Base-by-base conservation (phyloP, 1,140 invertebrate genomes). In the Hylyphantes graminicola region DNA sequence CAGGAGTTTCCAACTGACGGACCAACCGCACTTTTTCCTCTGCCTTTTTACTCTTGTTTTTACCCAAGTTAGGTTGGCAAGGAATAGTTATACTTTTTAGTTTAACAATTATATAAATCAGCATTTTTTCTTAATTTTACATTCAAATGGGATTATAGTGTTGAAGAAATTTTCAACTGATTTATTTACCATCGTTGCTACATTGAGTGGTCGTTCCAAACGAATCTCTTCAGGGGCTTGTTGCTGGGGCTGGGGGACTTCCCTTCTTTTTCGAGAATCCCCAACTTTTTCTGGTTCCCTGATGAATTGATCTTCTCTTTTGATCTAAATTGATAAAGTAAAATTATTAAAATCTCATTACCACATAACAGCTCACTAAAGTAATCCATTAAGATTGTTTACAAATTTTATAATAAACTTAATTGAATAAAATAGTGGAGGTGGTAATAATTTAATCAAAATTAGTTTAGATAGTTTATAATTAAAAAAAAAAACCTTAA, bases 151-250 rank as follows among this genome's bases (percentile, higher is more conserved):
- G 35, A 35, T 35, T 35, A 61, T 61, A 61, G 12, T 1, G 12
- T 61, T 61, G 1, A 61, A 61, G 53, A 72, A 15, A 10, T 35
- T 51, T 53, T 72, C 35, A 35, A 35, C 35, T 35, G 35, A 35
- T 35, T 65, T 77, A 19, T 87, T 91, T 90, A 95, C 94, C 93
- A 96, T 93, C 79, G 93, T 93, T 2, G 96, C 94, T 79, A 95
- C 91, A 87, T 94, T 92, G 86, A 92, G 92, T 83, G 91, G 92
- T 86, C 93, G 93, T 89, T 94, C 92, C 86, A 92, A 92, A 87
- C 93, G 93, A 19, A 93, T 91, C 78, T 87, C 87, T 90, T 94
- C 93, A 7, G 94, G 92, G 77, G 92, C 92, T 15, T 96, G 92
- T 15, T 12, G 9, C 53, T 70, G 35, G 6, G 95, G 91, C 9